These are phyloP conservation scores for Salpingus planirostris DNA, from an alignment of 2,888 invertebrate species.

Conservation along the genomic window DNA sequence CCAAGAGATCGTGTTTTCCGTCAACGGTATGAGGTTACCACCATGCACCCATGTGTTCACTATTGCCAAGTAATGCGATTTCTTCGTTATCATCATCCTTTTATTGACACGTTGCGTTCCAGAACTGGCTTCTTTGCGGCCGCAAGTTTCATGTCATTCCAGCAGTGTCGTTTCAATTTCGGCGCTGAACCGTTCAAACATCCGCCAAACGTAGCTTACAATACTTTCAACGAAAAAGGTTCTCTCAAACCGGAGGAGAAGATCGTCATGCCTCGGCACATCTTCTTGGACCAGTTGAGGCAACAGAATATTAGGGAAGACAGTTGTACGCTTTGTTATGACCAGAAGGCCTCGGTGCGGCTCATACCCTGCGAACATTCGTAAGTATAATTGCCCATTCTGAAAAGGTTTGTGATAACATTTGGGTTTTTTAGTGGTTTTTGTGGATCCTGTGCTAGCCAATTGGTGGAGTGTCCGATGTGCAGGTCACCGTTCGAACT, in stretches of 20 bases:
- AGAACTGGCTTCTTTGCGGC: conserved; percentile 89
- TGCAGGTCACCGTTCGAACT: conserved; percentile 63
- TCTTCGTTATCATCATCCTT: too few species aligned
- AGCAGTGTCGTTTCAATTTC: conserved; percentile 90
- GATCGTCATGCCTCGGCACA: conserved; percentile 69
- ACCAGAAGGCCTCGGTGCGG: conserved; percentile 63
- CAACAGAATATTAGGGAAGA: conserved; percentile 70
- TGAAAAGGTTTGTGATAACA: too few species aligned
- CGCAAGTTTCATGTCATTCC: conserved; percentile 94
- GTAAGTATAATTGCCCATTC: conserved; percentile 52
- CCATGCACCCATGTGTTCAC: conserved; percentile 67
- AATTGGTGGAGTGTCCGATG: conserved; percentile 78
- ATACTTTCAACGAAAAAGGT: conserved; percentile 70
- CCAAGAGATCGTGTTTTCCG: conserved; percentile 67
- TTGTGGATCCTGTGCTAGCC: conserved; percentile 69
- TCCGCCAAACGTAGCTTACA: conserved; percentile 69
- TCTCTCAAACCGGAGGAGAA: conserved; percentile 68
- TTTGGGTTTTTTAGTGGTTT: conserved; percentile 59
- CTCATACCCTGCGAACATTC: conserved; percentile 76
- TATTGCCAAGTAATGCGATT: conserved; percentile 66
- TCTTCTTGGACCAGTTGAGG: conserved; percentile 65
- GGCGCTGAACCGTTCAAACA: conserved; percentile 69
- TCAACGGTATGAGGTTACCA: conserved; percentile 67
- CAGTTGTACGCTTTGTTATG: conserved; percentile 82
- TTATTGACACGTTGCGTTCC: conserved; percentile 21